Conservation (phyloP, 2,888 invertebrate species). For the Drosophila rellima region DNA sequence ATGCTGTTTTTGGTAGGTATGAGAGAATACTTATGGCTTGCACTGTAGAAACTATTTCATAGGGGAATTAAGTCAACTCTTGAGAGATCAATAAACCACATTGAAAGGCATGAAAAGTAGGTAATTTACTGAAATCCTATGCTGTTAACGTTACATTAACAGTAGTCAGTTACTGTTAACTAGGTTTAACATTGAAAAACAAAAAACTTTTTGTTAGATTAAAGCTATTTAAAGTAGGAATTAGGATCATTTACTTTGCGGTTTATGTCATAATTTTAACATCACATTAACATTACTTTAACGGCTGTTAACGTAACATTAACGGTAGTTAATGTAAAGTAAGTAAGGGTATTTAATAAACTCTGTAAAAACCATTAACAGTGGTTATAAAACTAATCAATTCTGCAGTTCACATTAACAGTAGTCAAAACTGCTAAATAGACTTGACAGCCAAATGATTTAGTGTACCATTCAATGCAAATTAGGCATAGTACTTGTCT, state of each 20-base stretch:
- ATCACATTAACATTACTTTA: not conserved
- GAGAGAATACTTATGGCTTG: slow-evolving; percentile 18
- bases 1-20: not conserved
- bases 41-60: slow-evolving; percentile 16
- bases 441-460: slow-evolving; percentile 7
- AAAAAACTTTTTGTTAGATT: not conserved
- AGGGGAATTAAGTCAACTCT: slow-evolving; percentile 12
- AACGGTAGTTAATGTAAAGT: not conserved
- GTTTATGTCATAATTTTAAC: not conserved
- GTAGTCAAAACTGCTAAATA: not conserved
- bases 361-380: not conserved
- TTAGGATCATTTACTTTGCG: no score
- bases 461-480: slow-evolving; percentile 34
- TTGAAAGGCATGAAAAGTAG: not conserved
- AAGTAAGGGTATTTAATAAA: not conserved
- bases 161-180: not conserved
- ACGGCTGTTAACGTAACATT: not conserved
- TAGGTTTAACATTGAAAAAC: not conserved
- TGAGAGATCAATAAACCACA: slow-evolving; percentile 5
- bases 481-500: slow-evolving; percentile 23
- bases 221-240: not conserved
- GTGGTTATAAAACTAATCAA: not conserved
- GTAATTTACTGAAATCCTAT: not conserved
- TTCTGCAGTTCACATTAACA: slow-evolving; percentile 3
- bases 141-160: not conserved